Evolutionary conservation across 2,888 invertebrate genomes (phyloP).

Genomic region (Plebejus argus): DNA sequence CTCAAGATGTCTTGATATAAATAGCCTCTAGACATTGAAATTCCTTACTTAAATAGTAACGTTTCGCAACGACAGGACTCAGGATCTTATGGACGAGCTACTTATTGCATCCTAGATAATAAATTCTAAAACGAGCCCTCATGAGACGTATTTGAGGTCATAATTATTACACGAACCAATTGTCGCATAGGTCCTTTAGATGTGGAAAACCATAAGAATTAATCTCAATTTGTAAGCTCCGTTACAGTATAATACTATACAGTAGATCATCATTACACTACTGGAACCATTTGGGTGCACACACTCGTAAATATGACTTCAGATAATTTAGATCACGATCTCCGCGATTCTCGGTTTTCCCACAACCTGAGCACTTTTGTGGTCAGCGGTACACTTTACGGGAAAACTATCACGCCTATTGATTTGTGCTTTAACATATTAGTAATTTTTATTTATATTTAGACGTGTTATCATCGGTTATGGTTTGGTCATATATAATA

Average conservation of each 20-base stretch:
- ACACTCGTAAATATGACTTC: no score
- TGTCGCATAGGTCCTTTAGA: conserved; percentile 24
- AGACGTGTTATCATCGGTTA: no score
- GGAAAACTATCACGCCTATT: no score
- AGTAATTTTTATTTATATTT: no score
- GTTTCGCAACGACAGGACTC: conserved; percentile 50
- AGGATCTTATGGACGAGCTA: conserved; percentile 28
- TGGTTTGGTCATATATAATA: no score
- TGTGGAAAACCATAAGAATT: conserved; percentile 64
- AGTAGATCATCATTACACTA: neutral
- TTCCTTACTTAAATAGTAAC: conserved; percentile 57
- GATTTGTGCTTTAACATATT: no score
- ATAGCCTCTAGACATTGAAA: conserved; percentile 61
- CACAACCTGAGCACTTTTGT: no score
- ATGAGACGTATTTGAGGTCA: conserved; percentile 17
- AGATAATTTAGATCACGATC: no score
- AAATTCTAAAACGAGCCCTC: conserved; percentile 14
- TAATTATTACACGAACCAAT: conserved; percentile 25
- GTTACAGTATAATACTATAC: neutral
- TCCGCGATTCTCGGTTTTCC: no score
- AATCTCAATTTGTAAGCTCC: conserved; percentile 75
- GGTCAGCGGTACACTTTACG: no score
- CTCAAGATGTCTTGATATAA: conserved; percentile 52
- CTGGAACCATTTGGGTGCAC: neutral
- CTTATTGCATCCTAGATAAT: conserved; percentile 1